Evolutionary conservation across 2,888 invertebrate species (phyloP).

Genomic region (Apotomis turbidana): DNA sequence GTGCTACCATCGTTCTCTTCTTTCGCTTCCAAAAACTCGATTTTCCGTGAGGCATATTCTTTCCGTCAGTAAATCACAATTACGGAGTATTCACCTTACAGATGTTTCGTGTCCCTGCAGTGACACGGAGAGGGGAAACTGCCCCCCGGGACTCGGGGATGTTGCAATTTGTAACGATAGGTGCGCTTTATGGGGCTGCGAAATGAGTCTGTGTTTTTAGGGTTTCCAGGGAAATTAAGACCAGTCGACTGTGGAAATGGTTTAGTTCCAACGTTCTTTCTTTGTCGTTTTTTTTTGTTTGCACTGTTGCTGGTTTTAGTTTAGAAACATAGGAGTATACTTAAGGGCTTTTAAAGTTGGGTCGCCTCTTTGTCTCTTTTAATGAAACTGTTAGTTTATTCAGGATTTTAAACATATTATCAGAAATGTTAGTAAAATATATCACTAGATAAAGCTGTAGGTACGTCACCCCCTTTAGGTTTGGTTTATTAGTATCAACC

Average conservation of each 20-base stretch:
- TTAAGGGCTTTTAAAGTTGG: neutral
- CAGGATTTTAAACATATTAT: too few species aligned
- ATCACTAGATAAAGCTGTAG: too few species aligned
- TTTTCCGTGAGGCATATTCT: neutral
- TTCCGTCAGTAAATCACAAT: constrained; percentile 53
- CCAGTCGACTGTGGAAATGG: constrained; percentile 20
- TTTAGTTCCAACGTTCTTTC: constrained; percentile 15
- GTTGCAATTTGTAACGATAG: constrained; percentile 41
- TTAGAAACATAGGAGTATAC: neutral
- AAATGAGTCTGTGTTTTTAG: constrained; percentile 34
- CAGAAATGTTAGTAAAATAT: too few species aligned
- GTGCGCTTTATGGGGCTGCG: constrained; percentile 33
- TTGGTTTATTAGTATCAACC: neutral
- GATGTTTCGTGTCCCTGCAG: constrained; percentile 57
- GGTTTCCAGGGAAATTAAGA: constrained; percentile 17
- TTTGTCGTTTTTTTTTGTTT: neutral
- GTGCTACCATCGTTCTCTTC: too few species aligned
- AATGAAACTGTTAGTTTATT: neutral
- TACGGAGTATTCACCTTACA: constrained; percentile 67
- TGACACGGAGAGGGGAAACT: constrained; percentile 55
- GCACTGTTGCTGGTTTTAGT: neutral
- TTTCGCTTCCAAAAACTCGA: too few species aligned
- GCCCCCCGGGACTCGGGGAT: constrained; percentile 52
- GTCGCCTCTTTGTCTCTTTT: neutral
- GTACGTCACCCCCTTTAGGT: too few species aligned